phyloP scores from a whole-genome alignment of 2,797 vertebrate species.

The Danio choprae region DNA sequence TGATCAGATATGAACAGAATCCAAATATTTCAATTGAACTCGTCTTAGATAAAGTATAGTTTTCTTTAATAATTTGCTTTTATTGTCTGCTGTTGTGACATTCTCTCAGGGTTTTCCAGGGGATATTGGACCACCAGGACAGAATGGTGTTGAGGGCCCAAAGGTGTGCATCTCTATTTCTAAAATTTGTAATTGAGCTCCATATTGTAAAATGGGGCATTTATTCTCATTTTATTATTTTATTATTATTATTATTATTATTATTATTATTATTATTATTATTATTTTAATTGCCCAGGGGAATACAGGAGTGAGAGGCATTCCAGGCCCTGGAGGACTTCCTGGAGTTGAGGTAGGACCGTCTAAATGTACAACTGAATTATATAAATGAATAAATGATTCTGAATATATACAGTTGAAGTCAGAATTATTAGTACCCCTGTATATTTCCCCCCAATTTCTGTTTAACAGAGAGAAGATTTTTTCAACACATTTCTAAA shows the following conservation, averaged over 20 bases:
- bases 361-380: neutral
- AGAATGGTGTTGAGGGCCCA: conserved; percentile 89
- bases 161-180: conserved; percentile 78
- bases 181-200: neutral
- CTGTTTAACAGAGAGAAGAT: too few species aligned
- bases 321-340: conserved; percentile 88
- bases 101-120: conserved; percentile 91
- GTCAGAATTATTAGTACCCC: too few species aligned
- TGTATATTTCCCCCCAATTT: too few species aligned
- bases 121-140: conserved; percentile 92
- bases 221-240: conserved; percentile 51
- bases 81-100: conserved; percentile 41
- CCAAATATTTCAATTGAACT: neutral
- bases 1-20: too few species aligned
- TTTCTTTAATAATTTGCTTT: too few species aligned
- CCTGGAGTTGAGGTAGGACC: conserved; percentile 85
- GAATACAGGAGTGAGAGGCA: conserved; percentile 88
- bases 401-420: too few species aligned
- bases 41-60: neutral
- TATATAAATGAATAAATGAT: too few species aligned
- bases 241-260: neutral
- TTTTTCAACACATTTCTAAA: too few species aligned
- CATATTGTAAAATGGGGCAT: conserved; percentile 14
- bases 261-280: conserved; percentile 31
- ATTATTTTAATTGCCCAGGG: conserved; percentile 76